phyloP scores from a whole-genome alignment of 2,797 vertebrate genomes.

The Halcyon chelicuti region DNA sequence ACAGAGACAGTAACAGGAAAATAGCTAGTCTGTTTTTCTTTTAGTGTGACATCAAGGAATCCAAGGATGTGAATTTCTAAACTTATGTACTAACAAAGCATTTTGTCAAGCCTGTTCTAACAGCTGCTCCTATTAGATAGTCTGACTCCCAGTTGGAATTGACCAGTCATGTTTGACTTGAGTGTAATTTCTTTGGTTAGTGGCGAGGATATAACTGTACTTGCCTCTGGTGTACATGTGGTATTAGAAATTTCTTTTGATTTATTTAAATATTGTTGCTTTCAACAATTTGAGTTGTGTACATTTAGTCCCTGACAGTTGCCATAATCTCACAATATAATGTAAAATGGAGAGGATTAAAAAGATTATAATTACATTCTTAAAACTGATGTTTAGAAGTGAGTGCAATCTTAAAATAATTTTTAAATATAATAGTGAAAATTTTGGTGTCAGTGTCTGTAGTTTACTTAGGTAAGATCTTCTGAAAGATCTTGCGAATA shows the following conservation, averaged over 20 bases:
- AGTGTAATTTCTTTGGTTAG: conserved; percentile 3
- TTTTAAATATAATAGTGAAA: background rate
- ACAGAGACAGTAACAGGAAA: conserved; percentile 47
- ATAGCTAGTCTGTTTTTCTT: conserved; percentile 21
- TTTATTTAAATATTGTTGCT: conserved; percentile 33
- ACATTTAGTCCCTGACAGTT: background rate
- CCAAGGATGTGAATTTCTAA: conserved; percentile 73
- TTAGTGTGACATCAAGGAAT: conserved; percentile 59
- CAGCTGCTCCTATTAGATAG: conserved; percentile 63
- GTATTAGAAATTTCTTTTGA: conserved; percentile 29
- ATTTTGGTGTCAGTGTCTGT: background rate
- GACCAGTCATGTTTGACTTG: conserved; percentile 30
- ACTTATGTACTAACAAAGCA: conserved; percentile 46
- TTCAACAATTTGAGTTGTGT: background rate
- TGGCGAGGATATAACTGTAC: background rate
- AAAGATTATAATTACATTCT: background rate
- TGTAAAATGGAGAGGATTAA: background rate
- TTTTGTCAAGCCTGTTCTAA: conserved; percentile 33
- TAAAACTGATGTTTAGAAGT: background rate
- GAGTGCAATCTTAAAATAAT: background rate
- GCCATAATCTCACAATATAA: background rate
- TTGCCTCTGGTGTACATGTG: conserved; percentile 15
- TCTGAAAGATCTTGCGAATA: background rate
- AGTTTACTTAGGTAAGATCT: background rate
- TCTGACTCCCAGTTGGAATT: conserved; percentile 53